phyloP scores from a whole-genome alignment of 2,797 vertebrate genomes.

The Schizothorax lantsangensis region DNA sequence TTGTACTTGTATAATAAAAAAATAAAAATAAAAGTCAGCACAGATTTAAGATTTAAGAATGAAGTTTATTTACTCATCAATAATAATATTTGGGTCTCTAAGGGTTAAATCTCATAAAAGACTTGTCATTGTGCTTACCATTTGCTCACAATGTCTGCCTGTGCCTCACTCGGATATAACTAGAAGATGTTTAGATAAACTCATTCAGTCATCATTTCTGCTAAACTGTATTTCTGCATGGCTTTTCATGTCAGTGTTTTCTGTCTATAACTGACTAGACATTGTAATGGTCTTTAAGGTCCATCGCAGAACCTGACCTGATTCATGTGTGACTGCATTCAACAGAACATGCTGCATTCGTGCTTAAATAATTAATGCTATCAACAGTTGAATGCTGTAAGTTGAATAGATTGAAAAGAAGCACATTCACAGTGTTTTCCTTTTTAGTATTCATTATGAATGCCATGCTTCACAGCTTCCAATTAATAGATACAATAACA shows the following conservation, averaged over 20 bases:
- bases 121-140: neutral
- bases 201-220: neutral
- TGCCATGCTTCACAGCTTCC: slow-evolving; percentile 16
- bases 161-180: neutral
- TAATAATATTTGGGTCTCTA: neutral
- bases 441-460: slow-evolving; percentile 29
- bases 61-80: neutral
- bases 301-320: neutral
- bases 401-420: neutral
- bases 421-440: neutral
- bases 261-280: neutral
- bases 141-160: neutral
- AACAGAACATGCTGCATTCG: slow-evolving; percentile 1
- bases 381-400: neutral
- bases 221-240: neutral
- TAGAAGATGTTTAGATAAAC: too few species aligned
- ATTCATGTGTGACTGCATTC: slow-evolving; percentile 12
- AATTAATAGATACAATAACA: slow-evolving; percentile 16
- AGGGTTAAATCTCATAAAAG: neutral
- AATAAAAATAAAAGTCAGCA: too few species aligned
- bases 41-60: neutral
- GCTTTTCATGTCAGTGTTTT: neutral
- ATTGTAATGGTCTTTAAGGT: neutral
- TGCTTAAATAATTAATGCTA: neutral
- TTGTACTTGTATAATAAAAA: neutral